Base-by-base conservation (phyloP, 2,888 invertebrate genomes). In the Rhamnusium bicolor region DNA sequence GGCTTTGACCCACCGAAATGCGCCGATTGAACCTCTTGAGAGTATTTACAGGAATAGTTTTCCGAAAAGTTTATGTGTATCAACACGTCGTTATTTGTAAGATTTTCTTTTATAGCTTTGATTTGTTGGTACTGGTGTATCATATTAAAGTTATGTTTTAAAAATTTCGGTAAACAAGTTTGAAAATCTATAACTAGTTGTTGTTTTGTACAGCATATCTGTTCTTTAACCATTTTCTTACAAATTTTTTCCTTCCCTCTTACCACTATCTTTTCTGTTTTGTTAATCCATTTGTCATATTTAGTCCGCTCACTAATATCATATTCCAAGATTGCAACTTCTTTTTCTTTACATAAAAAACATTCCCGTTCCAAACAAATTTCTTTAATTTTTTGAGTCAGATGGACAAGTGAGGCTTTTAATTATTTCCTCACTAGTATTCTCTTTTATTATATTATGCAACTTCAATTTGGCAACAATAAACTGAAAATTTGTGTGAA, bases 1-100 rank as follows among this genome's bases (percentile, higher is more conserved):
- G 29, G 51, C 51, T 63, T 71, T 10, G 74, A 74, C 5, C 63
- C 74, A 5, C 71, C 74, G 63, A 74, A 74, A 21, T 69, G 74
- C 0, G 49, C 71, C 1, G 51, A 56, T 58, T 74, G 71, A 6
- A 63, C 32, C 61, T 74, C 74, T 40, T 27, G 1, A 0, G 40
- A 14, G 40, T 74, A 74, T 46, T 71, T 74, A 40, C 71, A 67
- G 10, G 19, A 4, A 58, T 67, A 71, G 18, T 74, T 74, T 49
- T 74, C 71, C 7, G 70, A 71, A 21, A 71, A 74, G 18, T 71
- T 71, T 14, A 71, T 54, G 46, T 74, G 67, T 32, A 32, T 32
- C 8, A 32, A n/a, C n/a, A n/a, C n/a, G n/a, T n/a, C n/a, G n/a
- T n/a, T n/a, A n/a, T n/a, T n/a, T n/a, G n/a, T n/a, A 32, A 32